phyloP scores from a whole-genome alignment of 2,797 vertebrate genomes.

The Strix occidentalis region DNA sequence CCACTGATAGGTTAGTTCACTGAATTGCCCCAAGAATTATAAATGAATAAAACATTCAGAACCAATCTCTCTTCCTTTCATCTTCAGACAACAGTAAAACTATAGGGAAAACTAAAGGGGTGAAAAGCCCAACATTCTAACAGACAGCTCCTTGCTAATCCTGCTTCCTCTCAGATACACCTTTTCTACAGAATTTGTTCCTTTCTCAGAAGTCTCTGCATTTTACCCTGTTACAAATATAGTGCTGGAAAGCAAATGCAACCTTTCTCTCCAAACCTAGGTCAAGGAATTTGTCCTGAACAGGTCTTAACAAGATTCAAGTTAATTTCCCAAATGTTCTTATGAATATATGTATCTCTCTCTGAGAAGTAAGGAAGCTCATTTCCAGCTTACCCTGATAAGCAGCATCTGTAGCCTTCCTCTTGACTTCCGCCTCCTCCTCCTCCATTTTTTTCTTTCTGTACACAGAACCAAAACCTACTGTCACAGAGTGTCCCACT shows the following conservation, averaged over 20 bases:
- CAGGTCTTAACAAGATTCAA: not conserved
- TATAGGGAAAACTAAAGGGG: not conserved
- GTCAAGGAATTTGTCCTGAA: not conserved
- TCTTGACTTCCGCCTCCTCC: conserved; percentile 90
- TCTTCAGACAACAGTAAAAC: not conserved
- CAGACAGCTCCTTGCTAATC: not conserved
- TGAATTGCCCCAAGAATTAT: not conserved
- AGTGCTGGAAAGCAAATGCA: not conserved
- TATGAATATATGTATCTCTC: not conserved
- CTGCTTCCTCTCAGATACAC: not conserved
- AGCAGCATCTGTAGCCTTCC: conserved; percentile 90
- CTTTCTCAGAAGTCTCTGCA: not conserved
- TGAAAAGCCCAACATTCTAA: not conserved
- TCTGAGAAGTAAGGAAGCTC: not conserved
- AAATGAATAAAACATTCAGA: not conserved
- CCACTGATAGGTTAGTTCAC: not conserved
- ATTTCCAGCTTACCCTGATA: conserved; percentile 85
- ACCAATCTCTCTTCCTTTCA: not conserved
- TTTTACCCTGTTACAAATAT: not conserved
- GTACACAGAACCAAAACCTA: conserved; percentile 14
- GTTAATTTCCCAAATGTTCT: not conserved
- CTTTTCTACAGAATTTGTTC: not conserved
- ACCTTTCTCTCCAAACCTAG: not conserved
- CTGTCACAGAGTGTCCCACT: not conserved
- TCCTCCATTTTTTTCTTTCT: conserved; percentile 94